Percentiles rank a stretch among this genome's conserved stretches.
These are phyloP conservation scores for Trichomycterus rosablanca DNA, from an alignment of 2,113 vertebrate genomes.

Conservation along the genomic window DNA sequence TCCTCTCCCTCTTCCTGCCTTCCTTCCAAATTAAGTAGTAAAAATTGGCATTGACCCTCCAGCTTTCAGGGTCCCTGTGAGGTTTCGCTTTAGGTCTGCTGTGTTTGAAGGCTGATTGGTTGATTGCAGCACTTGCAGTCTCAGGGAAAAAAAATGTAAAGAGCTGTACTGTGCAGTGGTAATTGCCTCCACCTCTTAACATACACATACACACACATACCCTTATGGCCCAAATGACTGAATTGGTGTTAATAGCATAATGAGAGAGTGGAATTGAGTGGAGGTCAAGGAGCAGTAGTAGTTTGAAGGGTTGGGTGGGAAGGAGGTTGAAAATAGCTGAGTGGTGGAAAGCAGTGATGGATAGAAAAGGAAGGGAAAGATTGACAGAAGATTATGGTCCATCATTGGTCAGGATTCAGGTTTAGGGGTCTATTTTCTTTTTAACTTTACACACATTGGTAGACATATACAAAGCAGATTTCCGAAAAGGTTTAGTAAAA, in stretches of 20 bases:
- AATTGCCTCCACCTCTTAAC: conserved; percentile 78
- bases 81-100: conserved; percentile 63
- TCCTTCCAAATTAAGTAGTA: conserved; percentile 62
- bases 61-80: conserved; percentile 54
- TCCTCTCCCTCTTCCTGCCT: neutral
- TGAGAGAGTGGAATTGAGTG: conserved; percentile 84
- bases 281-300: conserved; percentile 83
- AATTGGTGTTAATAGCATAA: conserved; percentile 98
- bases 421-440: too few species aligned
- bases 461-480: too few species aligned
- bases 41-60: conserved; percentile 69
- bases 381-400: neutral
- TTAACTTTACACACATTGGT: too few species aligned
- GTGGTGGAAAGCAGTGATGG: conserved; percentile 35
- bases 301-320: conserved; percentile 66
- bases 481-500: too few species aligned
- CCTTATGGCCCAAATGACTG: conserved; percentile 84
- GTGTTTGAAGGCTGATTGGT: conserved; percentile 80
- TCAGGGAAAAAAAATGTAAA: conserved; percentile 60
- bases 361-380: conserved; percentile 57
- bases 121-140: conserved; percentile 80
- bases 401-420: neutral
- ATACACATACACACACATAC: conserved; percentile 54
- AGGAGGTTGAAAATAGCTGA: conserved; percentile 36
- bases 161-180: conserved; percentile 77